These are phyloP conservation scores for Malurus elegans DNA, from an alignment of 2,113 vertebrate genomes.

Conservation along the genomic window DNA sequence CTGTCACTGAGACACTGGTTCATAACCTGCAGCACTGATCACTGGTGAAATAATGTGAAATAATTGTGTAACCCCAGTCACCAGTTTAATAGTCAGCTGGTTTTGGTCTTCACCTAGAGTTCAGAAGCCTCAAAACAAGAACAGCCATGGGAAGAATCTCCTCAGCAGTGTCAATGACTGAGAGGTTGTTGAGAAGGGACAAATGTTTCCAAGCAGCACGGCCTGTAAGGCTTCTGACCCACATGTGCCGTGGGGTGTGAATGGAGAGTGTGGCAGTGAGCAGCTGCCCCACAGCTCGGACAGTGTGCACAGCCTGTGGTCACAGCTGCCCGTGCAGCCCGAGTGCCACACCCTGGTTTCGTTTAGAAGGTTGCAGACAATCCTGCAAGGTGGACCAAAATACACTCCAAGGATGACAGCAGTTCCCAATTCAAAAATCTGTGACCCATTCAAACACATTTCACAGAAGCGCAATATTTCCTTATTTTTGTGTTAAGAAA, in stretches of 20 bases:
- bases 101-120: neutral
- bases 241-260: neutral
- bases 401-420: neutral
- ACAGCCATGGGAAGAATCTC: neutral
- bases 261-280: neutral
- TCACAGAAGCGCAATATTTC: neutral
- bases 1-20: neutral
- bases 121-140: neutral
- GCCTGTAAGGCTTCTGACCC: neutral
- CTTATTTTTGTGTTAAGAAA: neutral
- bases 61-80: neutral
- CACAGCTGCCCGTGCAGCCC: neutral
- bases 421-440: neutral
- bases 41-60: neutral
- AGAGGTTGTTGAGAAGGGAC: neutral
- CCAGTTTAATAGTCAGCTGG: neutral
- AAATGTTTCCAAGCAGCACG: neutral
- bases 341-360: neutral
- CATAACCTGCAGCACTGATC: neutral
- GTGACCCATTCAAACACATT: neutral
- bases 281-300: neutral
- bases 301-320: neutral
- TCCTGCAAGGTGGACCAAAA: slow-evolving; percentile 16
- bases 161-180: neutral
- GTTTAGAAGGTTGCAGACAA: neutral